Conservation (phyloP, 2,797 vertebrate species). For the Pithecia hirsuta region DNA sequence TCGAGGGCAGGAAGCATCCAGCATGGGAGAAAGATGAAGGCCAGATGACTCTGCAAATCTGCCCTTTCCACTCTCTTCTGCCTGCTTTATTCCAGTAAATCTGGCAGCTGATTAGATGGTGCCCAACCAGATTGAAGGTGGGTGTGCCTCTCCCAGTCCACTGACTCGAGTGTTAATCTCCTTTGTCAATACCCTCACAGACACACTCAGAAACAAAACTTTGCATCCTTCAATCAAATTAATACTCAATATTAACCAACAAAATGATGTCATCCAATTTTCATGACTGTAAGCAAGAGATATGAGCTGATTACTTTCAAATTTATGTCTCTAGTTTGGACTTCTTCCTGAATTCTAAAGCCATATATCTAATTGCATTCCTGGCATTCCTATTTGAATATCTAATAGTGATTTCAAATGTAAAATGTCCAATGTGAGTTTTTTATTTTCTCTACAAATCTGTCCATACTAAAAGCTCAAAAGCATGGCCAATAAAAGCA, state of each 20-base stretch:
- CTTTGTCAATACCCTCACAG: not conserved
- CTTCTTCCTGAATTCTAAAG: not conserved
- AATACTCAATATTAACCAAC: not conserved
- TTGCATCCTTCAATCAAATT: not conserved
- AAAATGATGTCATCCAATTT: not conserved
- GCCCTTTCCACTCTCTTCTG: too few relatives aligned
- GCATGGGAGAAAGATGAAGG: not conserved
- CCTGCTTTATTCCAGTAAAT: too few relatives aligned
- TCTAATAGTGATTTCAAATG: not conserved
- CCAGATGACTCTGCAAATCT: too few relatives aligned
- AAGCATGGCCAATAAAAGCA: not conserved
- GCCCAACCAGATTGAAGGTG: too few relatives aligned
- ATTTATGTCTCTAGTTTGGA: not conserved
- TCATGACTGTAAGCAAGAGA: not conserved
- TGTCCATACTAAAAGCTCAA: not conserved
- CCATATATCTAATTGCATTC: not conserved
- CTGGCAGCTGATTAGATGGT: too few relatives aligned
- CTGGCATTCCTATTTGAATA: not conserved
- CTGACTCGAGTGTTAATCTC: not conserved
- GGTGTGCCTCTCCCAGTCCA: not conserved
- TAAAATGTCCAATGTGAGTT: not conserved
- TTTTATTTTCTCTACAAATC: not conserved
- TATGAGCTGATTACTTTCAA: not conserved
- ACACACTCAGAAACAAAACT: not conserved
- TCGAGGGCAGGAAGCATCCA: not conserved